These are phyloP conservation scores for Tympanuchus pallidicinctus DNA, from an alignment of 2,113 vertebrate genomes.

Conservation along the genomic window DNA sequence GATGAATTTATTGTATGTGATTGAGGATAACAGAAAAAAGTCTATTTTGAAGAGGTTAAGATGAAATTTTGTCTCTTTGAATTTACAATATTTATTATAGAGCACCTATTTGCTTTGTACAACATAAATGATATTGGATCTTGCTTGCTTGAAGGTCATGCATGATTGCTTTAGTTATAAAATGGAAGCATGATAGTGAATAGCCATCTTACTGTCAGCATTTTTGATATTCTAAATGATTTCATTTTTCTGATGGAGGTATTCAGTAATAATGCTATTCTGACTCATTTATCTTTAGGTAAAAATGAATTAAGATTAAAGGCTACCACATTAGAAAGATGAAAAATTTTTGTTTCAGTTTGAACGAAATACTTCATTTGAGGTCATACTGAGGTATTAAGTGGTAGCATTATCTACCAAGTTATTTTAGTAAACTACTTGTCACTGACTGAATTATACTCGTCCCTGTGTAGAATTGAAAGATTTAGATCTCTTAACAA, in stretches of 20 bases:
- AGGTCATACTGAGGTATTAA: not conserved
- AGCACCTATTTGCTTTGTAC: accelerated
- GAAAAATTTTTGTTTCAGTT: not conserved
- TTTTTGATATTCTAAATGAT: not conserved
- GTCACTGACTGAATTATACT: not conserved
- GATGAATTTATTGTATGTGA: no score
- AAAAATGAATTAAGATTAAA: not conserved
- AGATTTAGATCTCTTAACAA: not conserved
- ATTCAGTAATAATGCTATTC: not conserved
- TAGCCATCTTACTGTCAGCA: not conserved
- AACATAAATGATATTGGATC: not conserved
- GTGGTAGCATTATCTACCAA: not conserved
- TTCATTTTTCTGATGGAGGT: not conserved
- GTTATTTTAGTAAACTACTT: not conserved
- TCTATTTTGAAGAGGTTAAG: not conserved
- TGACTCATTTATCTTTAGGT: not conserved
- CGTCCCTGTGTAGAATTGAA: not conserved
- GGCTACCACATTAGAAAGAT: not conserved
- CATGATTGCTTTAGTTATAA: not conserved
- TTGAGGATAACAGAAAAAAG: accelerated
- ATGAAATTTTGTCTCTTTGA: not conserved
- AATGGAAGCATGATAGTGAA: not conserved
- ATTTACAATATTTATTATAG: not conserved
- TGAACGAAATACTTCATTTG: not conserved
- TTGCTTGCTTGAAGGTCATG: not conserved